Evolutionary conservation across 2,888 invertebrate species (phyloP).

Genomic region (Acheta domesticus): DNA sequence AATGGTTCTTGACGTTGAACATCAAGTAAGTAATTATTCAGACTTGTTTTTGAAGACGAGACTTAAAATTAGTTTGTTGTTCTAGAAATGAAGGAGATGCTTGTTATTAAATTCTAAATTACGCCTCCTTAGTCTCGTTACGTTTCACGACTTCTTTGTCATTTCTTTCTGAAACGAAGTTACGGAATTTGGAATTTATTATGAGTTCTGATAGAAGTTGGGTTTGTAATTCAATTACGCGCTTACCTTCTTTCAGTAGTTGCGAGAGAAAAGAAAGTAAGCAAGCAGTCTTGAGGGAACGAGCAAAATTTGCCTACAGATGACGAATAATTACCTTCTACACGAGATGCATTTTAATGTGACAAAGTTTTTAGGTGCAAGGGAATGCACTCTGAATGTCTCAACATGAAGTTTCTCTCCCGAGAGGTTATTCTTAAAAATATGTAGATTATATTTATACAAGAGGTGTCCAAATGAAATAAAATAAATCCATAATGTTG

Average conservation of each 20-base stretch:
- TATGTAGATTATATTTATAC: too few species aligned
- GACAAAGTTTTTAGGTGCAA: too few species aligned
- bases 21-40: background rate
- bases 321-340: too few species aligned
- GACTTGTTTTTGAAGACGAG: background rate
- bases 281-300: too few species aligned
- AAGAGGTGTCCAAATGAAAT: too few species aligned
- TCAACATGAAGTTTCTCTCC: too few species aligned
- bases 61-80: constrained; percentile 2
- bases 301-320: too few species aligned
- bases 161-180: background rate
- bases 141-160: background rate
- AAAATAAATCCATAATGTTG: too few species aligned
- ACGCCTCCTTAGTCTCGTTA: background rate
- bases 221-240: background rate
- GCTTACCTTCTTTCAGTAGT: background rate
- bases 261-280: background rate
- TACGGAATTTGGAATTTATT: background rate
- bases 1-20: background rate
- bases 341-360: too few species aligned
- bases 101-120: constrained; percentile 18
- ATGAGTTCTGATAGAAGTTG: background rate
- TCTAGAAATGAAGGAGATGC: constrained; percentile 18
- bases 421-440: too few species aligned
- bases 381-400: too few species aligned